phyloP scores from a whole-genome alignment of 2,888 invertebrate genomes.

The Beris morrisii region DNA sequence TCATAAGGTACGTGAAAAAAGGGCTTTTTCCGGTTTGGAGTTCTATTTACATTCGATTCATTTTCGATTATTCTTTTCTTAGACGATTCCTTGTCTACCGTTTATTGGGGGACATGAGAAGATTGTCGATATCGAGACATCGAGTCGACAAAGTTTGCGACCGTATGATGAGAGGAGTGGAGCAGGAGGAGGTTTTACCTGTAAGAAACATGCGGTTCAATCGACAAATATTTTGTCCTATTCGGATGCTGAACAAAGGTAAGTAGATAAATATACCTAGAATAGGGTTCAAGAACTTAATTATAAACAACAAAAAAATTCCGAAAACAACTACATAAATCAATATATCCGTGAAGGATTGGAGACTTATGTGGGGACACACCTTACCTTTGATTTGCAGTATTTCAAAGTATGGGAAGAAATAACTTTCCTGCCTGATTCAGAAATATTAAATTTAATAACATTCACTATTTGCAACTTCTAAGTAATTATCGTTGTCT shows the following conservation, averaged over 20 bases:
- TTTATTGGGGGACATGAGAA: slow-evolving; percentile 48
- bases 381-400: no score
- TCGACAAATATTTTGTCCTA: slow-evolving; percentile 10
- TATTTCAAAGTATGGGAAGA: no score
- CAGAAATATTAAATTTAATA: no score
- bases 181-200: slow-evolving; percentile 31
- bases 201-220: slow-evolving; percentile 37
- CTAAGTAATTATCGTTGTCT: background rate
- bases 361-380: no score
- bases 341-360: no score
- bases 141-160: slow-evolving; percentile 11
- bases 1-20: slow-evolving; percentile 48
- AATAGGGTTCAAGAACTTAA: background rate
- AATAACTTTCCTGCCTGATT: no score
- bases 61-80: slow-evolving; percentile 23
- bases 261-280: slow-evolving; percentile 3
- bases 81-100: slow-evolving; percentile 52
- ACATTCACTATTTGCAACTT: no score
- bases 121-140: slow-evolving; percentile 46
- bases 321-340: background rate
- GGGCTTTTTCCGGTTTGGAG: background rate
- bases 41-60: slow-evolving; percentile 7
- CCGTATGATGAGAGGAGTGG: slow-evolving; percentile 22
- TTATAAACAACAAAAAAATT: background rate
- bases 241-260: slow-evolving; percentile 27